Evolutionary conservation across 2,888 invertebrate species (phyloP).

Genomic region (Melanotus villosus): DNA sequence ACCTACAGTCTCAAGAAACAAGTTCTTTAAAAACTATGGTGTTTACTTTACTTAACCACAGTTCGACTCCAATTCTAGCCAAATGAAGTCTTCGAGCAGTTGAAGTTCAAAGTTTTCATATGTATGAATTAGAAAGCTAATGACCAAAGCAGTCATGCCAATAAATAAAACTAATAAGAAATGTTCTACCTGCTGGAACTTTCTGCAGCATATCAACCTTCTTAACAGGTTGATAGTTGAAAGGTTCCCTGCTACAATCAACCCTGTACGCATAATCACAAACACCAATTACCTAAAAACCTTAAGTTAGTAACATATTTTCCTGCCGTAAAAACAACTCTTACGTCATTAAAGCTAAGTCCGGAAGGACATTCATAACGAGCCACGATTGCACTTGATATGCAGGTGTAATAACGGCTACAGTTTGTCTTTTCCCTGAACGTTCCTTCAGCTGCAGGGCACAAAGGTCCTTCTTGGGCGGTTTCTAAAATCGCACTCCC

Average conservation of each 20-base stretch:
- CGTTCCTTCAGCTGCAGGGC: constrained; percentile 72
- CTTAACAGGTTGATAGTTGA: constrained; percentile 18
- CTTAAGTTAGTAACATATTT: background rate
- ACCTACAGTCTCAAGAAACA: too few relatives aligned
- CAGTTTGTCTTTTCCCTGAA: constrained; percentile 76
- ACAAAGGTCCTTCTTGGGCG: too few relatives aligned
- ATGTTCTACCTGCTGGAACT: constrained; percentile 52
- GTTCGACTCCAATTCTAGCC: too few relatives aligned
- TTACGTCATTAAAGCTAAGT: constrained; percentile 63
- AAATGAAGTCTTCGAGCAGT: too few relatives aligned
- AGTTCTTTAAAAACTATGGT: too few relatives aligned
- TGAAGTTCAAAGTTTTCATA: too few relatives aligned
- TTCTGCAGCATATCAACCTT: constrained; percentile 46
- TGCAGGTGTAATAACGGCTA: constrained; percentile 78
- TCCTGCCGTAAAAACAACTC: background rate
- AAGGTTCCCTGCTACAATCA: constrained; percentile 63
- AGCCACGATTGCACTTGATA: constrained; percentile 65
- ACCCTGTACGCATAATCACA: constrained; percentile 77
- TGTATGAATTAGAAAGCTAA: too few relatives aligned
- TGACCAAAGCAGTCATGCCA: constrained; percentile 14
- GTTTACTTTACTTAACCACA: too few relatives aligned
- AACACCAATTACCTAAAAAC: constrained; percentile 73
- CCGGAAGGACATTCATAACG: constrained; percentile 77
- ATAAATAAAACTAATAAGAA: background rate
- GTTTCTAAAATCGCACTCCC: constrained; percentile 73